These are phyloP conservation scores for Gambusia affinis DNA, from an alignment of 2,113 vertebrate species.

Conservation along the genomic window DNA sequence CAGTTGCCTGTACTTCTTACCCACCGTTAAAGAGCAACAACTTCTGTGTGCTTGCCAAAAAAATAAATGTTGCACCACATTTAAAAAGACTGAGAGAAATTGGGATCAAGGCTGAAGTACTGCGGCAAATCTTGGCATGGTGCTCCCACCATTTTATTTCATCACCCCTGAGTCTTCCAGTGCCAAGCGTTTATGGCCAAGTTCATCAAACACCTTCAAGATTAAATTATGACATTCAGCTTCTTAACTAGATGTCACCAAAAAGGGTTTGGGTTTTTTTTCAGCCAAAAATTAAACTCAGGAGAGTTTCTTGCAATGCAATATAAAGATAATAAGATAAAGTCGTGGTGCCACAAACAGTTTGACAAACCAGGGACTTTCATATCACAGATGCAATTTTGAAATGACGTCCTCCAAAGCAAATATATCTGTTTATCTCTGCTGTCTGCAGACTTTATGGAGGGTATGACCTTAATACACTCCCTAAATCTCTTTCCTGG, in stretches of 20 bases:
- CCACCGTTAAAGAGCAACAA: conserved; percentile 50
- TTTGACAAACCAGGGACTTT: conserved; percentile 31
- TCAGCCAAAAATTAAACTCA: background rate
- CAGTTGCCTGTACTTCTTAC: conserved; percentile 9
- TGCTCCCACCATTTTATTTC: conserved; percentile 57
- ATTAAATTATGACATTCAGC: conserved; percentile 2
- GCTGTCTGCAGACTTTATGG: conserved; percentile 48
- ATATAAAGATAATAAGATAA: conserved; percentile 7
- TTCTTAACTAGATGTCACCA: background rate
- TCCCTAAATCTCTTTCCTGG: conserved; percentile 40
- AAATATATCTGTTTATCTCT: conserved; percentile 32
- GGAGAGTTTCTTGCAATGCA: conserved; percentile 12
- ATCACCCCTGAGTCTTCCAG: conserved; percentile 26
- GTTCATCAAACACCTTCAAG: conserved; percentile 24
- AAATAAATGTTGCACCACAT: conserved; percentile 43
- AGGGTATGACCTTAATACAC: conserved; percentile 59
- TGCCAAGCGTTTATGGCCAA: conserved; percentile 23
- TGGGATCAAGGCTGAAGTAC: conserved; percentile 57
- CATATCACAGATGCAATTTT: conserved; percentile 31
- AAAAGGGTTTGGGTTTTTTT: background rate
- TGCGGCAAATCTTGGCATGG: conserved; percentile 59
- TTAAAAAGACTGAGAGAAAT: conserved; percentile 37
- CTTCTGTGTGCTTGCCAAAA: conserved; percentile 39
- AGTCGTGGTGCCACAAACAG: conserved; percentile 5
- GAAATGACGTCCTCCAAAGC: conserved; percentile 20